Evolutionary conservation across 2,797 vertebrate species (phyloP), one percentile per base, ranked within the genome.

Genomic region (Onychomys arenicola): DNA sequence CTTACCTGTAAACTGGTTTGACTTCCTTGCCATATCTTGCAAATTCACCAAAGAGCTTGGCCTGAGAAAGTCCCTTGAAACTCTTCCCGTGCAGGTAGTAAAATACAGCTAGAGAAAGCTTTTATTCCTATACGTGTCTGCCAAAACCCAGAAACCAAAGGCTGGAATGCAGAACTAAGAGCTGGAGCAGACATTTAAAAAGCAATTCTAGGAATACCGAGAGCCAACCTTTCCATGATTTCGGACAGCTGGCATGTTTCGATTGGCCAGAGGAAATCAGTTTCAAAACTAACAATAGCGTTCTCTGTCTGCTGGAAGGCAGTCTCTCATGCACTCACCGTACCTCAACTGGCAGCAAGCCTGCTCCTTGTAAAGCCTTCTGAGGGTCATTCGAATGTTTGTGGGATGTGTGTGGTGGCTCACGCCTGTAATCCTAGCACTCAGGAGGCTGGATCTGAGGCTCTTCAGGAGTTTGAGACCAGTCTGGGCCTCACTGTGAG

Each of bases 271-370:
- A 71, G 65, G 83, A 93, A 75, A 94, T 29, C 52, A 61, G 75
- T 75, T 90, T 93, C 81, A 82, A 86, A 89, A 59, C 82, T 40
- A 93, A 91, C 67, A 84, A 81, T 32, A 65, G 32, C 5, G 87
- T 84, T 86, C 82, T 95, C 65, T 93, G 83, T 92, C 84, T 90
- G 96, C 84, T 87, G 80, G 77, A 90, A 89, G 95, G 25, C 76
- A 37, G 69, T 71, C 52, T 32, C 25, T 61, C 61, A 86, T 40
- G 80, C 43, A 71, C n/a, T 93, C 55, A 71, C n/a, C 93, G 46
- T 71, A 59, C 40, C 14, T 46, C 43, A 27, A 40, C 29, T n/a
- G 49, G 71, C 16, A 90, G 91, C 81, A 88, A 40, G 32, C 80
- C 59, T 91, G 27, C 43, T 49, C 67, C 82, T 78, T 89, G 81